Percentiles rank a stretch among this genome's conserved stretches.
Evolutionary conservation across 1,140 invertebrate species (phyloP).

Genomic region (Calephelis nemesis): DNA sequence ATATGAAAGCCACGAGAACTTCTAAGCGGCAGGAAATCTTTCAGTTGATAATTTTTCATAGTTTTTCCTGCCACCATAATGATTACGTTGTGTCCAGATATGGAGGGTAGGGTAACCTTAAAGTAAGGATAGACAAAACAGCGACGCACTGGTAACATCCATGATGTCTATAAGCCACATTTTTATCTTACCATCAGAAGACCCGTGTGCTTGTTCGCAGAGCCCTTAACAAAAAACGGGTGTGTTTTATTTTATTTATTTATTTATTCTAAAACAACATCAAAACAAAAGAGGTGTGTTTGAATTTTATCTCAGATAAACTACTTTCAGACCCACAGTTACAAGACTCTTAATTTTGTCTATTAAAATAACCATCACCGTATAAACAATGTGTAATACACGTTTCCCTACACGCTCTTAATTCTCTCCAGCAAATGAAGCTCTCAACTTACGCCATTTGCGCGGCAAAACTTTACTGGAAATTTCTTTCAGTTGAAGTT

Average conservation of each 20-base stretch:
- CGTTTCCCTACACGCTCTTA: conserved; percentile 42
- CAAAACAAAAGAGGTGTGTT: neutral
- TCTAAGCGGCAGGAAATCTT: too few species aligned
- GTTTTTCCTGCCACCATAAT: too few species aligned
- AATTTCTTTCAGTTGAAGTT: conserved; percentile 44
- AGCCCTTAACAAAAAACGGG: too few species aligned
- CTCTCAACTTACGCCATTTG: conserved; percentile 56
- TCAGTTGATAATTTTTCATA: too few species aligned
- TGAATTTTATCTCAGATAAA: neutral
- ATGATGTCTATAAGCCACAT: too few species aligned
- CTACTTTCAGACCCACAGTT: neutral
- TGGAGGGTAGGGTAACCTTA: too few species aligned
- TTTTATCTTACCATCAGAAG: too few species aligned
- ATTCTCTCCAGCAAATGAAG: conserved; percentile 49
- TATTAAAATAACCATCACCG: conserved; percentile 19
- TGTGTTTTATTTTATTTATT: too few species aligned
- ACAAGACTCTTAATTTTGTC: conserved; percentile 9
- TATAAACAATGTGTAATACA: conserved; percentile 48
- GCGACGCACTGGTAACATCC: rapidly evolving
- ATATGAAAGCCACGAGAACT: too few species aligned
- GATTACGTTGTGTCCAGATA: too few species aligned
- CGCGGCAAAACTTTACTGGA: conserved; percentile 39
- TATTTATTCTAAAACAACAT: neutral
- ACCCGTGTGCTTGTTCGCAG: too few species aligned
- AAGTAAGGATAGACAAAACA: too few species aligned